Conservation (phyloP, 2,797 vertebrate genomes). For the Acanthurus leucopareius region DNA sequence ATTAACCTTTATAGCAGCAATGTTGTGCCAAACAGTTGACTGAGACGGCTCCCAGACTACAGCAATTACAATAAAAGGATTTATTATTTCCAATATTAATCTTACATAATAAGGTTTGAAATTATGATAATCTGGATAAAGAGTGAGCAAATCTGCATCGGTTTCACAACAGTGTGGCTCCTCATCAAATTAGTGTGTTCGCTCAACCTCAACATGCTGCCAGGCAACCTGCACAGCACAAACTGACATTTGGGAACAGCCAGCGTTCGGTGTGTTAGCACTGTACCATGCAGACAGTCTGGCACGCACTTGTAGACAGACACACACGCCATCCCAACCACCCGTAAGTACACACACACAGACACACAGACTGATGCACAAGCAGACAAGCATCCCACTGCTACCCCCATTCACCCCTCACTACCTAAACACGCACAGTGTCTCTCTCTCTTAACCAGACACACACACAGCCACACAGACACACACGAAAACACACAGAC, state of each 20-base stretch:
- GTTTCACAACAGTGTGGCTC: slow-evolving; percentile 42
- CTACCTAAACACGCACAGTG: slow-evolving; percentile 14
- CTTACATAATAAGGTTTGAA: slow-evolving; percentile 37
- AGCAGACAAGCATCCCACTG: slow-evolving; percentile 26
- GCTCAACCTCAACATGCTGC: slow-evolving; percentile 56
- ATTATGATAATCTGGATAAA: slow-evolving; percentile 54
- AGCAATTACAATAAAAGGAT: slow-evolving; percentile 40
- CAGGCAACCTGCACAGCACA: slow-evolving; percentile 64
- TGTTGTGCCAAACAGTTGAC: slow-evolving; percentile 3
- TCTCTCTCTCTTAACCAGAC: not conserved
- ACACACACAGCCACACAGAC: not conserved
- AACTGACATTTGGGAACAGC: slow-evolving; percentile 67
- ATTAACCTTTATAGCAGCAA: not conserved
- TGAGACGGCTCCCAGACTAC: slow-evolving; percentile 18
- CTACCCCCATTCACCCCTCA: slow-evolving; percentile 4
- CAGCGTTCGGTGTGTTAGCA: slow-evolving; percentile 32
- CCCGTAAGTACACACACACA: not conserved
- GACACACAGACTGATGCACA: slow-evolving; percentile 11
- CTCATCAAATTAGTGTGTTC: slow-evolving; percentile 56
- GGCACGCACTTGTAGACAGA: slow-evolving; percentile 48
- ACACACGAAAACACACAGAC: no score
- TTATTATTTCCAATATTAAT: slow-evolving; percentile 48
- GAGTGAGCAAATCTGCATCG: slow-evolving; percentile 44
- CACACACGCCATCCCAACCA: slow-evolving; percentile 30
- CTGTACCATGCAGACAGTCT: slow-evolving; percentile 60